Conservation (phyloP, 64 coral and sea anemone genomes). For the Pocillopora damicornis region DNA sequence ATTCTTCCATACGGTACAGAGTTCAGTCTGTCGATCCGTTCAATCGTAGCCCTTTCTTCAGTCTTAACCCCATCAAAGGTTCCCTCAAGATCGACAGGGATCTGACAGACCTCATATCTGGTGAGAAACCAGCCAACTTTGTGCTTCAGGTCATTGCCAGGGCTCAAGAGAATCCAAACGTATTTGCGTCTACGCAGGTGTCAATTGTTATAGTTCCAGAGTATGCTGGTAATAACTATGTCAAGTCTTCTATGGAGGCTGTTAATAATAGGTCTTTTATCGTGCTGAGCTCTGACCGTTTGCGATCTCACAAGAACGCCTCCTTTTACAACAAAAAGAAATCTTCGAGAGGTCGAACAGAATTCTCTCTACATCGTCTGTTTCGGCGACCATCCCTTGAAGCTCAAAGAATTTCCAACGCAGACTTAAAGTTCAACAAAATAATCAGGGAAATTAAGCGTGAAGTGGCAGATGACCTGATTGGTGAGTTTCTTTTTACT, state of each 20-base stretch:
- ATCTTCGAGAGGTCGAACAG: slow-evolving; percentile 18
- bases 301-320: neutral
- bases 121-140: slow-evolving; percentile 1
- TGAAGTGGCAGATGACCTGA: slow-evolving; percentile 35
- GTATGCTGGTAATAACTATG: slow-evolving; percentile 58
- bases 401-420: slow-evolving; percentile 42
- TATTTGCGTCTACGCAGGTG: slow-evolving; percentile 22
- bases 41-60: slow-evolving; percentile 16
- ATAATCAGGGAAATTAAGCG: slow-evolving; percentile 50
- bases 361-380: slow-evolving; percentile 56
- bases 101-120: neutral
- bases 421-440: slow-evolving; percentile 52
- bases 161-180: slow-evolving; percentile 10
- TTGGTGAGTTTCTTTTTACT: slow-evolving; percentile 20
- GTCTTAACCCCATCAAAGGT: slow-evolving; percentile 19
- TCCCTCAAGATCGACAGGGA: slow-evolving; percentile 26
- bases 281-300: neutral
- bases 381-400: slow-evolving; percentile 50
- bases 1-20: slow-evolving; percentile 22
- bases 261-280: slow-evolving; percentile 21
- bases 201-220: slow-evolving; percentile 50
- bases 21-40: slow-evolving; percentile 12
- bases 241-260: slow-evolving; percentile 38
- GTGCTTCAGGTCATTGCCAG: slow-evolving; percentile 12
- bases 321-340: neutral